A percentile compares a stretch with the other conserved stretches of the same genome.
phyloP scores from a whole-genome alignment of 1,140 invertebrate species.

The Babylonia areolata region DNA sequence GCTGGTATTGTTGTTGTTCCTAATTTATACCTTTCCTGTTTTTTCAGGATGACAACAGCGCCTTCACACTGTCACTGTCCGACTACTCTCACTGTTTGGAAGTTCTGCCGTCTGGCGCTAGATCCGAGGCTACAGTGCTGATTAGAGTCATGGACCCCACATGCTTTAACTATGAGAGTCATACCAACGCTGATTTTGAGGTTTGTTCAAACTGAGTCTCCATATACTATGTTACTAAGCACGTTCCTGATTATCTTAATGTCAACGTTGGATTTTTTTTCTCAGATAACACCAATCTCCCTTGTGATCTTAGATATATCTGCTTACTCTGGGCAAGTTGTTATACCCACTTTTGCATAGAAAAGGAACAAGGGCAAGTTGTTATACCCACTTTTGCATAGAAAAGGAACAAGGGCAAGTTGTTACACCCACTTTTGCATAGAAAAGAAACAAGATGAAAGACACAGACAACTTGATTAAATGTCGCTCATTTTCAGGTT shows the following conservation, averaged over 20 bases:
- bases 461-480: neutral
- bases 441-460: neutral
- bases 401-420: neutral
- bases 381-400: too few relatives aligned
- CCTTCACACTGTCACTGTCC: constrained; percentile 7
- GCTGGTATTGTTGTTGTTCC: neutral
- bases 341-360: neutral
- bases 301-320: neutral
- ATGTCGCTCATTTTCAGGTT: neutral
- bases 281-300: neutral
- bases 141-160: constrained; percentile 41
- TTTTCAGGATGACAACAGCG: constrained; percentile 25
- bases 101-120: constrained; percentile 16
- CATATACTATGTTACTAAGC: neutral
- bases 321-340: too few relatives aligned
- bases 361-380: too few relatives aligned
- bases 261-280: neutral
- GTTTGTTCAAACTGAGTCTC: neutral
- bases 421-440: neutral
- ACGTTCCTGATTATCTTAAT: neutral
- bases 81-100: constrained; percentile 23
- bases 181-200: constrained; percentile 10
- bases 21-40: neutral
- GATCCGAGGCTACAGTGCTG: constrained; percentile 5
- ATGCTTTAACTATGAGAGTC: constrained; percentile 41